A percentile compares a stretch with the other conserved stretches of the same genome.
phyloP scores from a whole-genome alignment of 2,797 vertebrate genomes.

The Staurois parvus region DNA sequence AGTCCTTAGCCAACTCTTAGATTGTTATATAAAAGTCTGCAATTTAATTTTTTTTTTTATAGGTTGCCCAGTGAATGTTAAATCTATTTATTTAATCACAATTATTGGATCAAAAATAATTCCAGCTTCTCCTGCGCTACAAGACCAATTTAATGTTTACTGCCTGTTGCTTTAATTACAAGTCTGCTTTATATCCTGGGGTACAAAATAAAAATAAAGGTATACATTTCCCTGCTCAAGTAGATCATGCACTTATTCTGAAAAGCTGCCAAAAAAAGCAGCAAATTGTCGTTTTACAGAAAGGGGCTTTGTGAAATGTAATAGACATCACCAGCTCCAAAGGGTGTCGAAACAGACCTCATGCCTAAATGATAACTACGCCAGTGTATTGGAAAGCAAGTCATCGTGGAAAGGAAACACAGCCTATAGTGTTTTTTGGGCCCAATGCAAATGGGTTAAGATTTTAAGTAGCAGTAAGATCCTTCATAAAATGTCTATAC shows the following conservation, averaged over 20 bases:
- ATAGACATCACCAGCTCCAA: too few species aligned
- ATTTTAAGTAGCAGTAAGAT: too few species aligned
- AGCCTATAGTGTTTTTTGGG: too few species aligned
- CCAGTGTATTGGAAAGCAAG: too few species aligned
- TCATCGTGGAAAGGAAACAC: too few species aligned
- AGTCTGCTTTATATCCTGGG: slow-evolving; percentile 23
- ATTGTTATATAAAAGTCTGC: slow-evolving; percentile 15
- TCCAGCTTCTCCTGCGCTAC: slow-evolving; percentile 24
- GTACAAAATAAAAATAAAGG: slow-evolving; percentile 22
- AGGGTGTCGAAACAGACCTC: too few species aligned
- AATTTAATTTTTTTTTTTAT: background rate
- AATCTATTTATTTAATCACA: slow-evolving; percentile 41
- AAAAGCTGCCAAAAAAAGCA: background rate
- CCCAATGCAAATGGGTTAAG: too few species aligned
- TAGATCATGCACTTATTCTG: slow-evolving; percentile 13
- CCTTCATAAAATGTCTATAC: too few species aligned
- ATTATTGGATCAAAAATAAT: slow-evolving; percentile 54
- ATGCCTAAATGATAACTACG: too few species aligned
- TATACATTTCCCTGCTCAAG: slow-evolving; percentile 20
- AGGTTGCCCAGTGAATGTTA: slow-evolving; percentile 18
- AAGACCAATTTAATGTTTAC: slow-evolving; percentile 49
- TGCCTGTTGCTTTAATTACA: slow-evolving; percentile 54
- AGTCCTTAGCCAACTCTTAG: background rate
- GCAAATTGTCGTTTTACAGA: too few species aligned
- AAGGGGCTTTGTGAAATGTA: too few species aligned